These are phyloP conservation scores for Manis javanica DNA, from an alignment of 2,797 vertebrate genomes.

Conservation along the genomic window DNA sequence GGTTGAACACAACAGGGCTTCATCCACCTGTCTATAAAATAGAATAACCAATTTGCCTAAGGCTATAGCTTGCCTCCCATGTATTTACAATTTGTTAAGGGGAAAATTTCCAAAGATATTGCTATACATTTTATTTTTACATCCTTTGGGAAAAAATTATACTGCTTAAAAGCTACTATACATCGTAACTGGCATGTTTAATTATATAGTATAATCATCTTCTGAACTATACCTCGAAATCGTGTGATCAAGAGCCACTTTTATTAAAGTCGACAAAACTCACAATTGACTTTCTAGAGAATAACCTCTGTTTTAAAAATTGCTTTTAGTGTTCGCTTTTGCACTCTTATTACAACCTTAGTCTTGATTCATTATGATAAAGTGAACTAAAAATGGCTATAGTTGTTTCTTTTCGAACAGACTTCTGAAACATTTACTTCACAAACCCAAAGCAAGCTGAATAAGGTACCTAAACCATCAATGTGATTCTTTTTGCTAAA, in stretches of 20 bases:
- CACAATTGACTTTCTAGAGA: constrained; percentile 51
- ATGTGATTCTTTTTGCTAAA: constrained; percentile 34
- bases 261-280: constrained; percentile 61
- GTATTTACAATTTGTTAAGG: not conserved
- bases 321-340: constrained; percentile 34
- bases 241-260: constrained; percentile 39
- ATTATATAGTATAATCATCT: constrained; percentile 43
- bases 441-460: constrained; percentile 15
- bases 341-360: constrained; percentile 51
- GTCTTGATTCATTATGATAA: constrained; percentile 51
- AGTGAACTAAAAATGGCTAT: constrained; percentile 38
- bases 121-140: constrained; percentile 32
- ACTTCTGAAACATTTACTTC: constrained; percentile 51
- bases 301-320: constrained; percentile 49
- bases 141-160: constrained; percentile 22
- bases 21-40: not conserved
- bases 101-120: constrained; percentile 2
- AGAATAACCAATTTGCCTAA: constrained; percentile 27
- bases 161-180: constrained; percentile 10
- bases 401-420: constrained; percentile 55
- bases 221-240: constrained; percentile 43
- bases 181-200: constrained; percentile 59
- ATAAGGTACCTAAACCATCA: not conserved
- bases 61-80: not conserved
- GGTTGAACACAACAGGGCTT: not conserved